These are phyloP conservation scores for Uropetala carovei DNA, from an alignment of 2,888 invertebrate genomes.

Conservation along the genomic window DNA sequence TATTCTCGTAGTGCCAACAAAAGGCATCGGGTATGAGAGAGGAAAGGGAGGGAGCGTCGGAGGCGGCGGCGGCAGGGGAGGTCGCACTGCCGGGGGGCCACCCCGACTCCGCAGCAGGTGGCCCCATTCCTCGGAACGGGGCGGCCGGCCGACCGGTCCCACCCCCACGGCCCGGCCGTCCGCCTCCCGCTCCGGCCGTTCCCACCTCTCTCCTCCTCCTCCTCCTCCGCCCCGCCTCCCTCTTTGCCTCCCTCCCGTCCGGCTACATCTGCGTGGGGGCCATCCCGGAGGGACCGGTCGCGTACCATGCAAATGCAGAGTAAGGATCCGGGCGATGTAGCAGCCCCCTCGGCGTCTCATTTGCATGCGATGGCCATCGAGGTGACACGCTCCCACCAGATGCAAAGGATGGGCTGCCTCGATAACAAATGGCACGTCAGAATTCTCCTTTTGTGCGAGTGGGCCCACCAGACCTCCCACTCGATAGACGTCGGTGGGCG, in stretches of 20 bases:
- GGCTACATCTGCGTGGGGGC: slow-evolving; percentile 17
- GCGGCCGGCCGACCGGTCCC: slow-evolving; percentile 24
- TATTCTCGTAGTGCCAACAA: slow-evolving; percentile 9
- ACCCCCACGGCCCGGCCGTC: not conserved
- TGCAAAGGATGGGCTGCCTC: slow-evolving; percentile 4
- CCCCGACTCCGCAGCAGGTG: slow-evolving; percentile 23
- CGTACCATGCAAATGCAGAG: slow-evolving; percentile 21
- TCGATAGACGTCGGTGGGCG: slow-evolving; percentile 21
- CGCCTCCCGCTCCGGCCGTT: not conserved
- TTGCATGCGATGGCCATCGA: slow-evolving; percentile 23
- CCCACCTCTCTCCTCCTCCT: not conserved
- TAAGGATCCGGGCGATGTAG: not conserved
- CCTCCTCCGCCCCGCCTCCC: not conserved
- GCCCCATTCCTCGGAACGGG: slow-evolving; percentile 31
- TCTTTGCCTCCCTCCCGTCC: not conserved
- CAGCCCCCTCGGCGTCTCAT: not conserved
- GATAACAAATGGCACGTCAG: slow-evolving; percentile 19
- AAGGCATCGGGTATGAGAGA: not conserved
- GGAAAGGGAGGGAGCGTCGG: not conserved
- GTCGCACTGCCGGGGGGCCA: slow-evolving; percentile 25
- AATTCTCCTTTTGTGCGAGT: slow-evolving; percentile 12
- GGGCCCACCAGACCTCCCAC: slow-evolving; percentile 4
- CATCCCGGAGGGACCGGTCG: not conserved
- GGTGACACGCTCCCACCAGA: slow-evolving; percentile 20
- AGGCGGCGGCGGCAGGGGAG: not conserved